Evolutionary conservation across 2,797 vertebrate genomes (phyloP), one percentile per base, ranked within the genome.

Genomic region (Gallinago stenura): DNA sequence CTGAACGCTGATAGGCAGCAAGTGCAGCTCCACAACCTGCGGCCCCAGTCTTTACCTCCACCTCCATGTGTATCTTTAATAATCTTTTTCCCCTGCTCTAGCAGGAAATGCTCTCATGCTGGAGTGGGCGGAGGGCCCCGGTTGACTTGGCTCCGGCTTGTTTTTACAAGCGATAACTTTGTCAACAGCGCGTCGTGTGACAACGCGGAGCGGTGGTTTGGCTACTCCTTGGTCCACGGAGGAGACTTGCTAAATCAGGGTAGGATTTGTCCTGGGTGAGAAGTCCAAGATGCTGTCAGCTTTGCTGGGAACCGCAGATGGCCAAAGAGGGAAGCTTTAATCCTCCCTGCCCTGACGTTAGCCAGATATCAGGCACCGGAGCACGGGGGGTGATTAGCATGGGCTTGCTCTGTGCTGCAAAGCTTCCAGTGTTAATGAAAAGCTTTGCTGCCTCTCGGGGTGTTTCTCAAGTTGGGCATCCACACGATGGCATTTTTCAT

Each of bases 221-320:
- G 35, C 69, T 89, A 56, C 48, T 37, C 57, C 56, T 12, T 61
- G 13, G 9, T 91, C 65, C 60, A 15, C 1, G 8, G 51, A 80
- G 82, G 37, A 89, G 56, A 43, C 54, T 82, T 62, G 66, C 81
- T 90, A 80, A 89, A 64, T 28, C 31, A 26, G 43, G 87, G 57
- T 83, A 76, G 80, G 76, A 94, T 96, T 97, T 96, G 56, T 75
- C 86, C 66, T 73, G 77, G 73, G 58, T 95, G 94, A 91, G 80
- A 94, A 95, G 83, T 92, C 81, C 92, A 96, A 93, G 87, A 56
- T 25, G 78, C 87, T 94, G 84, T 92, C 87, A 93, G 61, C 58
- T 89, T 71, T 72, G 50, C n/a, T 83, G 93, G 83, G 81, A 90
- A 45, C 24, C 51, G 39, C 41, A 31, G 28, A 43, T 1, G 25